A percentile compares a stretch with the other conserved stretches of the same genome.
phyloP scores from a whole-genome alignment of 2,888 invertebrate species.

The Blera fallax region DNA sequence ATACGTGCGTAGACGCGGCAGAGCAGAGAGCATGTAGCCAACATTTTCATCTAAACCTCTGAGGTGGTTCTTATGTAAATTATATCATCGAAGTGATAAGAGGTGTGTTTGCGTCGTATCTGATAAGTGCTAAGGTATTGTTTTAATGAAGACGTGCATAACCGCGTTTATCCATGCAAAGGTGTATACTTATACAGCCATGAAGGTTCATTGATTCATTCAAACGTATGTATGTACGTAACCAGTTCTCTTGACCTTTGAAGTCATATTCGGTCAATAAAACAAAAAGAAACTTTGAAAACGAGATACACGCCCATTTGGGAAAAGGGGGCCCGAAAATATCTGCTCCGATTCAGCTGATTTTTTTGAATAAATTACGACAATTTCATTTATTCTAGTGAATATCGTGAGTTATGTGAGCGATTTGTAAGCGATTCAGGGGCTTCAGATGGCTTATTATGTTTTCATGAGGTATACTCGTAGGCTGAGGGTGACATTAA shows the following conservation, averaged over 20 bases:
- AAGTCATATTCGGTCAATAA: not conserved
- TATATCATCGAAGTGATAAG: not conserved
- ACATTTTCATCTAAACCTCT: not conserved
- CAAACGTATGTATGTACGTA: not conserved
- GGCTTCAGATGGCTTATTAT: too few relatives aligned
- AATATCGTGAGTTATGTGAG: not conserved
- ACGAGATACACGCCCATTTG: not conserved
- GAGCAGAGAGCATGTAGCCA: not conserved
- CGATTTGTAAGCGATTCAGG: too few relatives aligned
- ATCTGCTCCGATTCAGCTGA: not conserved
- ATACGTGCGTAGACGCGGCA: not conserved
- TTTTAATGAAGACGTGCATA: not conserved
- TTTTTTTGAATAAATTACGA: not conserved
- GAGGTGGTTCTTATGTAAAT: not conserved
- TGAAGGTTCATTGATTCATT: not conserved
- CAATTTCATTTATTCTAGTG: too few relatives aligned
- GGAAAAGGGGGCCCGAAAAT: not conserved
- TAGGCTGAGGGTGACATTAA: too few relatives aligned
- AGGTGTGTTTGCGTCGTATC: not conserved
- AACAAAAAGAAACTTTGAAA: not conserved
- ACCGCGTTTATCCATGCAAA: not conserved
- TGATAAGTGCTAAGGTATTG: not conserved
- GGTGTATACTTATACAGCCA: not conserved
- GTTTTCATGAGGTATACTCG: too few relatives aligned
- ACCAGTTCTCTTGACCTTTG: not conserved